Base-by-base conservation (phyloP, 2,113 vertebrate species). In the Sorex fumeus region DNA sequence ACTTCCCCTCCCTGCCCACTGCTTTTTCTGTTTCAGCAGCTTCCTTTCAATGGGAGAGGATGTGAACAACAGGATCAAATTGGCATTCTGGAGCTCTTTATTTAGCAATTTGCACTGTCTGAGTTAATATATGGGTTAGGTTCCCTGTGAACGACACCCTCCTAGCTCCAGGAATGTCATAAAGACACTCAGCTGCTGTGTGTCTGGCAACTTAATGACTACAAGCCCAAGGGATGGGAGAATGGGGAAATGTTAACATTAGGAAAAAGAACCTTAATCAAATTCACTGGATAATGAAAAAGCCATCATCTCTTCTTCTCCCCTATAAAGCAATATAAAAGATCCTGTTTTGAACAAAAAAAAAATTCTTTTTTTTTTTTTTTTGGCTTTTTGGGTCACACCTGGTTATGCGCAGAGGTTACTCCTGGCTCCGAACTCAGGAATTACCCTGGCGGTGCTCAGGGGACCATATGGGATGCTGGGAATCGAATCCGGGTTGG, bases 101-200 rank as follows among this genome's bases (percentile, higher is more conserved):
- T 85, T 96, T 88, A 91, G 96, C 80, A 84, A 71, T 94, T 92
- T 94, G 86, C 92, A 84, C 67, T 87, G 80, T 93, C 72, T 96
- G 86, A 88, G 76, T 95, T 94, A 92, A 94, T 84, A 92, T 30
- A 69, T 18, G 79, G 71, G 90, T 88, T 92, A 86, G 75, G 34
- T 69, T 96, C 80, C 45, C 88, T 40, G 34, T 67, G 88, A 88
- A 67, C 30, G 81, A 81, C 88, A 93, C 32, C 72, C 72, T 91
- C 76, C 88, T 66, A 91, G 87, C 34, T 95, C 77, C 32, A 70
- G 89, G 84, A 50, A 91, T 1, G 1, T 96, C 93, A 92, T 80
- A 69, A 88, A 94, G 92, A 92, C 12, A 47, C 57, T 92, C 76
- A 43, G 86, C 80, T 90, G 84, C 78, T 62, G 66, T 70, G 76